A percentile compares a stretch with the other conserved stretches of the same genome.
These are phyloP conservation scores for Pseudopodoces humilis DNA, from an alignment of 2,113 vertebrate species.

Conservation along the genomic window DNA sequence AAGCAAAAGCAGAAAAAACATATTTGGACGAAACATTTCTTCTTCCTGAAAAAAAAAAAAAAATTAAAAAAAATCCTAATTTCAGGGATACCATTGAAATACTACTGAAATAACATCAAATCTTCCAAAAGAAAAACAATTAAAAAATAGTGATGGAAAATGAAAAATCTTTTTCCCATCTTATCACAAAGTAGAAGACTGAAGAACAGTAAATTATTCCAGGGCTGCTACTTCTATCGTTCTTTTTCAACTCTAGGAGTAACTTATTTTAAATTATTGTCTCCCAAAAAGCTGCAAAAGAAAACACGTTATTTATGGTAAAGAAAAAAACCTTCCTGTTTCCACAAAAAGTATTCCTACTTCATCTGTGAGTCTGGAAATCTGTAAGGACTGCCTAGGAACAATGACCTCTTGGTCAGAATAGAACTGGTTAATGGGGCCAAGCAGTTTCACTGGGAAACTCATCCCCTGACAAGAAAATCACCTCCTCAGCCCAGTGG, in stretches of 20 bases:
- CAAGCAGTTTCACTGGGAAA: background rate
- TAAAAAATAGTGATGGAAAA: background rate
- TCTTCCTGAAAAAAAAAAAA: conserved; percentile 84
- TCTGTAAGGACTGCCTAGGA: background rate
- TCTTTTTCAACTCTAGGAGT: background rate
- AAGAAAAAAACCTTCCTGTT: background rate
- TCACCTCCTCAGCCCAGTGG: background rate
- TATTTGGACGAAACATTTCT: conserved; percentile 99
- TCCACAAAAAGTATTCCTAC: background rate
- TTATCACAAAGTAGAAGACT: background rate
- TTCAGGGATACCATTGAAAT: background rate
- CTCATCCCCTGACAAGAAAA: background rate
- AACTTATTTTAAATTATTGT: background rate
- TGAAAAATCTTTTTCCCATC: background rate
- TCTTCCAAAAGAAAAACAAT: background rate
- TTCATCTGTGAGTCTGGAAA: background rate
- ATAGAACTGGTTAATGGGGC: background rate
- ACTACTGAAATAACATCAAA: background rate
- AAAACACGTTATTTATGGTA: background rate
- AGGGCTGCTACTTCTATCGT: background rate
- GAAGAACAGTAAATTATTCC: background rate
- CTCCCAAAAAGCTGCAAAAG: background rate
- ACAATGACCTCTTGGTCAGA: background rate
- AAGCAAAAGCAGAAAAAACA: conserved; percentile 97
- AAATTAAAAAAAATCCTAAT: background rate